A percentile compares a stretch with the other conserved stretches of the same genome.
These are phyloP conservation scores for Emmelina monodactyla DNA, from an alignment of 2,888 invertebrate genomes.

Conservation along the genomic window DNA sequence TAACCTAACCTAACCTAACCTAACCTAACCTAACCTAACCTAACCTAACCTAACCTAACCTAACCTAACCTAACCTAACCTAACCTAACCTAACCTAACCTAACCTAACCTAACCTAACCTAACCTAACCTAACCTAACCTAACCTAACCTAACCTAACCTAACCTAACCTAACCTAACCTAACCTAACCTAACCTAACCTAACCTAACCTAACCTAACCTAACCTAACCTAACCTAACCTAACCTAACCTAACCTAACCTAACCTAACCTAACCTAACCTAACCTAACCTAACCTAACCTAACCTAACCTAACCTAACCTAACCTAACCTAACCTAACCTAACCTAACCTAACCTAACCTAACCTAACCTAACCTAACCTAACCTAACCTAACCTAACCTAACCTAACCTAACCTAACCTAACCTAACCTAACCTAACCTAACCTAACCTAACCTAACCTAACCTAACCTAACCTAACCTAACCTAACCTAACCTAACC, in stretches of 20 bases:
- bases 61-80: slow-evolving; percentile 15
- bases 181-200: slow-evolving; percentile 13
- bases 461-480: slow-evolving; percentile 11
- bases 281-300: slow-evolving; percentile 15
- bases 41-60: slow-evolving; percentile 16
- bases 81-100: slow-evolving; percentile 19
- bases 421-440: slow-evolving; percentile 11
- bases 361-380: slow-evolving; percentile 10
- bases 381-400: slow-evolving; percentile 10
- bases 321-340: slow-evolving; percentile 10
- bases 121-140: slow-evolving; percentile 13
- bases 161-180: slow-evolving; percentile 15
- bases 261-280: slow-evolving; percentile 15
- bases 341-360: slow-evolving; percentile 10
- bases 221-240: slow-evolving; percentile 12
- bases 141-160: slow-evolving; percentile 13
- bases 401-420: slow-evolving; percentile 11
- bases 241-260: slow-evolving; percentile 12
- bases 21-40: slow-evolving; percentile 17
- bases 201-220: slow-evolving; percentile 14
- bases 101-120: slow-evolving; percentile 19
- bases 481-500: slow-evolving; percentile 11
- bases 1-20: slow-evolving; percentile 18
- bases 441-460: slow-evolving; percentile 11
- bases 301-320: slow-evolving; percentile 10